phyloP scores from a whole-genome alignment of 2,113 vertebrate genomes.

The Thamnophis sirtalis region DNA sequence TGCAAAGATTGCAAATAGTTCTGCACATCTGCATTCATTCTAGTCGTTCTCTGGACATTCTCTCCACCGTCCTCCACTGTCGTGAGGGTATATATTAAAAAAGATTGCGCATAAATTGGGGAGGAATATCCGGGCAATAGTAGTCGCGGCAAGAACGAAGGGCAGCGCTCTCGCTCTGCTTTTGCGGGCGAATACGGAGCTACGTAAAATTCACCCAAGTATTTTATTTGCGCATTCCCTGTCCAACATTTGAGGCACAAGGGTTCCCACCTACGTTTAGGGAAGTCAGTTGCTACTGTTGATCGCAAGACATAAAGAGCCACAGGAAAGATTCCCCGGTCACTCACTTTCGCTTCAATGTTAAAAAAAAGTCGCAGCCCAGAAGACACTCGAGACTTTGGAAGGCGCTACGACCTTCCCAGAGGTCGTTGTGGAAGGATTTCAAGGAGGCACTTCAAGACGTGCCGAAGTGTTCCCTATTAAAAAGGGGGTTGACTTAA shows the following conservation, averaged over 20 bases:
- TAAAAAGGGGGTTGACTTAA: background rate
- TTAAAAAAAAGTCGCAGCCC: background rate
- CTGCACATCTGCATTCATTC: background rate
- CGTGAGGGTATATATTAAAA: background rate
- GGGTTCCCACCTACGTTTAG: background rate
- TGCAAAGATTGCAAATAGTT: background rate
- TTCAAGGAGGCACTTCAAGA: background rate
- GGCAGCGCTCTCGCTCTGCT: slow-evolving; percentile 51
- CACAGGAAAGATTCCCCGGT: background rate
- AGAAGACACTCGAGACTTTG: background rate
- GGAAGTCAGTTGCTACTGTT: background rate
- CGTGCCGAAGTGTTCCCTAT: background rate
- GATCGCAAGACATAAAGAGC: background rate
- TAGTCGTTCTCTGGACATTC: background rate
- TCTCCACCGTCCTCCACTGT: background rate
- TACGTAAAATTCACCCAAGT: slow-evolving; percentile 50
- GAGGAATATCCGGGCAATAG: background rate
- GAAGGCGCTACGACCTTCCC: background rate
- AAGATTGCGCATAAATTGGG: background rate
- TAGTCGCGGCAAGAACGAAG: too few relatives aligned
- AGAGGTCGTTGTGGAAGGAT: background rate
- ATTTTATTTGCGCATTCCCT: background rate
- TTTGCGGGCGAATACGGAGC: slow-evolving; percentile 56
- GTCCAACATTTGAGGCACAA: background rate
- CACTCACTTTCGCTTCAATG: background rate